Base-by-base conservation (phyloP, 2,113 vertebrate genomes). In the Cyphomyrus discorhynchus region DNA sequence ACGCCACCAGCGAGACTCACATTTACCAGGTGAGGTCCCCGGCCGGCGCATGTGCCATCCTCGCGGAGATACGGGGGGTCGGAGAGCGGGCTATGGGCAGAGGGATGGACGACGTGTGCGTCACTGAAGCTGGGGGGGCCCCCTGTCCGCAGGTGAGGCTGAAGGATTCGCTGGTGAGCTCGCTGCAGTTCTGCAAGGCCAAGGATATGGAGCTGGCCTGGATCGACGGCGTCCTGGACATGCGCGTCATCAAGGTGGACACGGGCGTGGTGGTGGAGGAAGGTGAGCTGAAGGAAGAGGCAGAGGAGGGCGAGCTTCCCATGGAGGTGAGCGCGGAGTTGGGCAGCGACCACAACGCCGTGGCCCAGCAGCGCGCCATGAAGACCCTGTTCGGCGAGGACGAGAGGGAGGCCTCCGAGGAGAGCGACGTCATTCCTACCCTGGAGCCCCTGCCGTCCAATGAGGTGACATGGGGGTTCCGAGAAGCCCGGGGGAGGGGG, bases 141-240 rank as follows among this genome's bases (percentile, higher is more conserved):
- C 0, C 92, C 13, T 0, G 8, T 31, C 0, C 70, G 2, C 92
- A 99, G 98, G 98, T 99, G 90, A 95, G 98, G 35, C 95, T 99
- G 92, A 99, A 99, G 95, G 98, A 99, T 94, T 99, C 98, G 1
- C 94, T 99, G 84, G 98, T 99, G 91, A 99, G 98, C 94, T 99
- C 98, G 0, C 97, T 99, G 92, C 98, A 99, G 94, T 99, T 99
- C 94, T 99, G 98, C 94, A 98, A 98, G 94, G 98, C 98, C 85
- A 98, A 97, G 92, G 98, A 99, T 94, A 98, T 98, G 0, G 98
- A 99, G 93, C 90, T 99, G 85, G 98, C 98, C 2, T 99, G 98
- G 98, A 98, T 99, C 88, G 98, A 99, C 3, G 98, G 98, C 1
- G 97, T 99, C 91, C 94, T 99, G 93, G 98, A 99, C 93, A 99